Evolutionary conservation across 2,797 vertebrate genomes (phyloP), one percentile per base, ranked within the genome.

Genomic region (Capromys pilorides): DNA sequence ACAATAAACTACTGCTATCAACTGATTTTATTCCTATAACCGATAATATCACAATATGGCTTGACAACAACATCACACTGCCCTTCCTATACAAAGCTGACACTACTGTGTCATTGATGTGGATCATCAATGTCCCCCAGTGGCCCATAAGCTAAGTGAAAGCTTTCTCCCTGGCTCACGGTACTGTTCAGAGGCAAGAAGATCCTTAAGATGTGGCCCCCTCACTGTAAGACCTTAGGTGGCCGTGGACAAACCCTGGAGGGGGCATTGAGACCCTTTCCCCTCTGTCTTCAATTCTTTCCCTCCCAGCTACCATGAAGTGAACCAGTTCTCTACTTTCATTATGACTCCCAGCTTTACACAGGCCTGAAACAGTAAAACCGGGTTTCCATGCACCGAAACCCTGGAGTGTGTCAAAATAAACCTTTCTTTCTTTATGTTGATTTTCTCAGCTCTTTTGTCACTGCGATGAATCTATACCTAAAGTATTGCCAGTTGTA

Each of bases 11-110:
- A 39, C 12, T 83, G 6, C 26, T 64, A 78, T 92, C 84, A 96
- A 90, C 22, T 51, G 84, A 93, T 86, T 95, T 96, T 92, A 91
- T 59, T 93, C 16, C 69, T 88, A 0, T 88, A n/a, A 36, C n/a
- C 9, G 22, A 4, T 82, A 86, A 90, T 73, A 64, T 64, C 13
- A 87, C 36, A 86, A 64, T 81, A 73, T 36, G 67, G 41, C 82
- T 6, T 59, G 19, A 49, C 2, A 73, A 16, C 28, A 81, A n/a
- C 85, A 93, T 89, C 21, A 67, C 62, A 77, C 24, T 88, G 19
- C 62, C 61, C 79, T 96, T 95, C 59, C 14, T 5, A 80, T 57
- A n/a, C 16, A 84, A 64, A 75, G 6, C 36, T 66, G 51, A 41
- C 13, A 66, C 88, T 73, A 85, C 26, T 51, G 22, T 94, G 51